These are phyloP conservation scores for Oreocharis arfaki DNA, from an alignment of 2,113 vertebrate genomes.

Conservation along the genomic window DNA sequence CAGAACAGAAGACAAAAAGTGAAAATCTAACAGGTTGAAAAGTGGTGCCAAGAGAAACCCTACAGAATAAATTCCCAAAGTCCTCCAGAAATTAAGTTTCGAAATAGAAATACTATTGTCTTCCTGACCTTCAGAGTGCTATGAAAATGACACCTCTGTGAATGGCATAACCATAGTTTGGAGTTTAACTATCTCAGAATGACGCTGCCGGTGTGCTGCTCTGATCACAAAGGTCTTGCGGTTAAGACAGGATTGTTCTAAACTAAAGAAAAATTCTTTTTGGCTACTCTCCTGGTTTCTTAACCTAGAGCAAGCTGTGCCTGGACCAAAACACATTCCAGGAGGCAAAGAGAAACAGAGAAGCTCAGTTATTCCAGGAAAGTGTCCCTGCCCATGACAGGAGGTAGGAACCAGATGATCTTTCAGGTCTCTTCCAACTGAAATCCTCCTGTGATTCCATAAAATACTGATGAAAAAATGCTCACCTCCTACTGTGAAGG, in stretches of 20 bases:
- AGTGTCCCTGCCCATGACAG: not conserved
- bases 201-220: not conserved
- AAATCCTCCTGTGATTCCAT: not conserved
- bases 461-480: not conserved
- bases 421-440: not conserved
- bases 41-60: not conserved
- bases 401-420: not conserved
- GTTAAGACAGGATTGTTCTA: not conserved
- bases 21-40: not conserved
- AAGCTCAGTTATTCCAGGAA: not conserved
- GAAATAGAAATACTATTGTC: not conserved
- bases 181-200: not conserved
- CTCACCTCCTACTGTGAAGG: not conserved
- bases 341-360: not conserved
- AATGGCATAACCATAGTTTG: not conserved
- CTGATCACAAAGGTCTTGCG: not conserved
- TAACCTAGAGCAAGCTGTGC: not conserved
- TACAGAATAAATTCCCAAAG: not conserved
- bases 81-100: not conserved
- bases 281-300: not conserved
- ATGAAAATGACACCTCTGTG: not conserved
- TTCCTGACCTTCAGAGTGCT: not conserved
- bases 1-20: not conserved
- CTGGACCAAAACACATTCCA: not conserved
- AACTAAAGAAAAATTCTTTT: not conserved